Evolutionary conservation across 2,888 invertebrate genomes (phyloP).

Genomic region (Ommatoiulus sabulosus): DNA sequence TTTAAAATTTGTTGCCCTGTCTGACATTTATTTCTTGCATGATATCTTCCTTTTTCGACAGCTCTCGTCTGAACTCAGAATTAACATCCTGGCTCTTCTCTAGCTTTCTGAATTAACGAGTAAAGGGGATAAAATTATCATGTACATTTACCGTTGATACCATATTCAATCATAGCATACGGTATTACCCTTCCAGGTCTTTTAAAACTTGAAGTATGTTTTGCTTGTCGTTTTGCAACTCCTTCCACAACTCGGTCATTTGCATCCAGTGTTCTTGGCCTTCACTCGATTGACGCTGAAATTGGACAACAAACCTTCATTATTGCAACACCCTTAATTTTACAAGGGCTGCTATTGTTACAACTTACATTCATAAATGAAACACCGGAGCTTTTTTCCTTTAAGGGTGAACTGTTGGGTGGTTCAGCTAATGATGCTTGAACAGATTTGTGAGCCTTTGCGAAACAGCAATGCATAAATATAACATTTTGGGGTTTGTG

Average conservation of each 20-base stretch:
- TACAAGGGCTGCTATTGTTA: not conserved
- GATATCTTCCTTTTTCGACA: conserved; percentile 49
- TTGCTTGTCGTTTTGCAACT: conserved; percentile 51
- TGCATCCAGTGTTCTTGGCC: not conserved
- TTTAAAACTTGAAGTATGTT: conserved; percentile 50
- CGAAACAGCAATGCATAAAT: not conserved
- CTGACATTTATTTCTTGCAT: conserved; percentile 55
- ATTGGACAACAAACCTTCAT: not conserved
- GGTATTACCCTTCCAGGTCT: conserved; percentile 50
- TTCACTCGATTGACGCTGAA: not conserved
- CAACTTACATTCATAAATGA: not conserved
- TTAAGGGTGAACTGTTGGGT: not conserved
- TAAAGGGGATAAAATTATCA: not conserved
- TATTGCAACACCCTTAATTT: not conserved
- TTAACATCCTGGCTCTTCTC: conserved; percentile 55
- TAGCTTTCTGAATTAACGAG: conserved; percentile 48
- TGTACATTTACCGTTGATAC: too few species aligned
- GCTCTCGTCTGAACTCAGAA: conserved; percentile 52
- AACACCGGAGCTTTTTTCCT: not conserved
- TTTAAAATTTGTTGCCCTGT: not conserved
- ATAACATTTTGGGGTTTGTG: not conserved
- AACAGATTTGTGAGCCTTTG: not conserved
- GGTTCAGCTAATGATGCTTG: not conserved
- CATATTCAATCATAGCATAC: too few species aligned
- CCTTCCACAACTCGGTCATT: conserved; percentile 54